Base-by-base conservation (phyloP, 2,113 vertebrate species). In the Tachysurus vachellii region DNA sequence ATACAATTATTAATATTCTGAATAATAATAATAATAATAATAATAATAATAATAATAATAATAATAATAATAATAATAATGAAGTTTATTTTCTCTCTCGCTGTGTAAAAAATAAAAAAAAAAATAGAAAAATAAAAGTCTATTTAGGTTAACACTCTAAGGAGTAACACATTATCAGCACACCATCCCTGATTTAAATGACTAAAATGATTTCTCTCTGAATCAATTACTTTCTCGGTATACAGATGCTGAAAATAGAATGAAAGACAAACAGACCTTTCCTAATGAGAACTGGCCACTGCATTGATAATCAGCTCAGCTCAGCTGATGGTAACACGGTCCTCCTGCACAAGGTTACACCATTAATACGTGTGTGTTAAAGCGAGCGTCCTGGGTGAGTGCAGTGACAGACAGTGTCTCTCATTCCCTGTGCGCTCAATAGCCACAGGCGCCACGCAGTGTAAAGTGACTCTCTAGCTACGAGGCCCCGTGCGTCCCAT, bases 401-500 rank as follows among this genome's bases (percentile, higher is more conserved):
- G 82, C n/a, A 44, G 82, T 88, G 89, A 89, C 88, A 88, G 85
- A 85, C 75, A 85, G 71, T 84, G 75, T 84, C 83, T 77, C 77
- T 85, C 81, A 47, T 87, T 88, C 90, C 92, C 95, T 92, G 90
- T 91, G 89, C 93, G 93, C 95, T 96, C 97, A 96, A 97, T 97
- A 96, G 86, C 90, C 94, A 92, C 93, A 96, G 95, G 95, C 95
- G 75, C 96, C 97, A 92, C 95, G 93, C 92, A 93, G 92, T 94
- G 95, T 95, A 97, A 96, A 97, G 96, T 94, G 95, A 96, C 94
- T 96, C 95, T 95, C 93, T 92, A 91, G 90, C 93, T 91, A 91
- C 91, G 88, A 92, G 94, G 92, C 95, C 89, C 93, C 92, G 92
- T 94, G 92, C 92, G 93, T 92, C 94, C 92, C 92, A 95, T 96